Percentiles rank a stretch among this genome's conserved stretches.
Conservation (phyloP, 2,888 invertebrate genomes). For the Thalpophila matura region DNA sequence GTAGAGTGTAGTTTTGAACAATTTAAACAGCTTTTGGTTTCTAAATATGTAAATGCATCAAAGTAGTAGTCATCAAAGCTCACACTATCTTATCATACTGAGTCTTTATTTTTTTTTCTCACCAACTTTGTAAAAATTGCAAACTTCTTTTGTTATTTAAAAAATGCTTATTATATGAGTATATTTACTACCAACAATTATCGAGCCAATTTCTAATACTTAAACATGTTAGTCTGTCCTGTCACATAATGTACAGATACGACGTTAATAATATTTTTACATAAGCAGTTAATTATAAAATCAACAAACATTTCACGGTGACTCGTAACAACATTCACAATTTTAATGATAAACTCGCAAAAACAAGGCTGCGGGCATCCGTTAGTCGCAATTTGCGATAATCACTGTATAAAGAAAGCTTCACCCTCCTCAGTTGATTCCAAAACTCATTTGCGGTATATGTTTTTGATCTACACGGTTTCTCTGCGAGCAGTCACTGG, state of each 20-base stretch:
- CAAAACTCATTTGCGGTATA: constrained; percentile 86
- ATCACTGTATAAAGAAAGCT: constrained; percentile 84
- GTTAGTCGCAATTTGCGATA: constrained; percentile 85
- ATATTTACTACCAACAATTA: too few relatives aligned
- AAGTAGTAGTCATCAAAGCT: too few relatives aligned
- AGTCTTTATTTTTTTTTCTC: too few relatives aligned
- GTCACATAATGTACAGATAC: not conserved
- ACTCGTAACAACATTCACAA: constrained; percentile 56
- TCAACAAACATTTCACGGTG: constrained; percentile 36
- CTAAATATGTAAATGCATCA: constrained; percentile 9
- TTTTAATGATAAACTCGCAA: constrained; percentile 74
- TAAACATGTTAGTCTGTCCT: not conserved
- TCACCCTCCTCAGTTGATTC: constrained; percentile 78
- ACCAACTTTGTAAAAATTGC: too few relatives aligned
- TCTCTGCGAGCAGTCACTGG: constrained; percentile 55
- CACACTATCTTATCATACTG: too few relatives aligned
- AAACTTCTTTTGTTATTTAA: not conserved
- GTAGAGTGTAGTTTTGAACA: constrained; percentile 11
- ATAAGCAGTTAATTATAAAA: constrained; percentile 29
- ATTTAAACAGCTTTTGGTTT: constrained; percentile 1
- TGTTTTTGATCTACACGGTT: constrained; percentile 80
- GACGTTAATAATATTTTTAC: constrained; percentile 22
- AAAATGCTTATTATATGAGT: not conserved
- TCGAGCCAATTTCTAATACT: not conserved
- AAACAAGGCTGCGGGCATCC: constrained; percentile 75